A percentile compares a stretch with the other conserved stretches of the same genome.
Conservation (phyloP, 1,140 invertebrate species). For the Hypothenemus hampei region DNA sequence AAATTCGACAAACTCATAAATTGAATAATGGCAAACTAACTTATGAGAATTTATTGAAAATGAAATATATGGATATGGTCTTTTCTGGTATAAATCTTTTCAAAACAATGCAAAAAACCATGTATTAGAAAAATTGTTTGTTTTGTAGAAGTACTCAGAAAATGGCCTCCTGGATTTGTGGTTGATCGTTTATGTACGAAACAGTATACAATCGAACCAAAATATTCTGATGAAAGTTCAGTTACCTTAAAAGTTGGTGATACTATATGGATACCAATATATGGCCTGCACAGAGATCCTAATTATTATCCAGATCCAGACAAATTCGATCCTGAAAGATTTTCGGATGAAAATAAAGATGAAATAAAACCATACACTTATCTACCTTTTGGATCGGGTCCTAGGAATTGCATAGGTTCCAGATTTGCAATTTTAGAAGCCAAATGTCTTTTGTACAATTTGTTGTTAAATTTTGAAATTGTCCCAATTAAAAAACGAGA, state of each 20-base stretch:
- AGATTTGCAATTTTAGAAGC: slow-evolving; percentile 34
- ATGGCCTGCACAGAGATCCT: slow-evolving; percentile 51
- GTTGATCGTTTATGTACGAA: slow-evolving; percentile 51
- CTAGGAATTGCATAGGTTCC: slow-evolving; percentile 42
- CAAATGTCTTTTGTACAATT: slow-evolving; percentile 38
- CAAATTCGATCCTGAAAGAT: slow-evolving; percentile 49
- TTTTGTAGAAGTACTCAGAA: slow-evolving; percentile 52
- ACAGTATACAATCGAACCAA: slow-evolving; percentile 45
- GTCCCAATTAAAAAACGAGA: slow-evolving; percentile 29
- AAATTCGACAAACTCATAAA: slow-evolving; percentile 32
- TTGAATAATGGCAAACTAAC: slow-evolving; percentile 30
- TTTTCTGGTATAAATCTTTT: background rate
- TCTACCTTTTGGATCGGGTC: slow-evolving; percentile 54
- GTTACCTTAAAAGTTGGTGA: slow-evolving; percentile 10
- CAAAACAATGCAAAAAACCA: background rate
- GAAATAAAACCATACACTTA: slow-evolving; percentile 44
- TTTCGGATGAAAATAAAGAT: slow-evolving; percentile 41
- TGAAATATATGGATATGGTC: slow-evolving; percentile 48
- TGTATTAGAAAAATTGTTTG: background rate
- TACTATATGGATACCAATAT: slow-evolving; percentile 48
- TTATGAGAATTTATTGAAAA: slow-evolving; percentile 40
- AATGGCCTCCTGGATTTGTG: slow-evolving; percentile 50
- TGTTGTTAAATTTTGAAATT: slow-evolving; percentile 36
- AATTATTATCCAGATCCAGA: slow-evolving; percentile 47
- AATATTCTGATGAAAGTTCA: slow-evolving; percentile 11